A percentile compares a stretch with the other conserved stretches of the same genome.
These are phyloP conservation scores for Ips nitidus DNA, from an alignment of 1,140 invertebrate genomes.

Conservation along the genomic window DNA sequence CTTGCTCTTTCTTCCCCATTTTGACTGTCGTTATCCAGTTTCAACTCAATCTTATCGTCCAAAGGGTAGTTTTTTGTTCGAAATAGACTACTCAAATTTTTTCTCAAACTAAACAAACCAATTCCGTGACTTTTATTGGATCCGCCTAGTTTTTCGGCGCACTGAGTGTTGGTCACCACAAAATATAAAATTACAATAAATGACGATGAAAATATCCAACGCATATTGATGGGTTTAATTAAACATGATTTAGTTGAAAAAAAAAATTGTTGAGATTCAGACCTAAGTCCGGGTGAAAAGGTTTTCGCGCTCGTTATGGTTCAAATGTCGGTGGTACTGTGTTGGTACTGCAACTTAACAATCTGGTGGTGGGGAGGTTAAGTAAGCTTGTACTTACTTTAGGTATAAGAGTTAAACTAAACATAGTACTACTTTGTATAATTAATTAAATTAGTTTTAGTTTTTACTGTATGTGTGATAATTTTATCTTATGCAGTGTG, in stretches of 20 bases:
- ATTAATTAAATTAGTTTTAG: too few relatives aligned
- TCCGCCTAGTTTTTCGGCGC: conserved; percentile 21
- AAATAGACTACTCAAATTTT: too few relatives aligned
- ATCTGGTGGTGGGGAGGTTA: neutral
- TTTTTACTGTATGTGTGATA: too few relatives aligned
- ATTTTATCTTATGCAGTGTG: too few relatives aligned
- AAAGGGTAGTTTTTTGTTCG: neutral
- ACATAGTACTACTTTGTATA: too few relatives aligned
- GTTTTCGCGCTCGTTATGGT: neutral
- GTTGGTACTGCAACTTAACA: neutral
- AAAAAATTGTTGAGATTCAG: neutral
- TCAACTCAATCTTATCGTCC: neutral
- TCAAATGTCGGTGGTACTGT: neutral
- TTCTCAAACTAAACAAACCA: too few relatives aligned
- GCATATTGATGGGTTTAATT: conserved; percentile 3
- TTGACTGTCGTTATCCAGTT: neutral
- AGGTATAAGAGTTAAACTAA: too few relatives aligned
- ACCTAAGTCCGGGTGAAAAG: neutral
- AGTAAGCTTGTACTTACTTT: neutral
- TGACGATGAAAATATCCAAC: conserved; percentile 12
- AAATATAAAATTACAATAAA: conserved; percentile 30
- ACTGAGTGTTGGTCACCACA: conserved; percentile 29
- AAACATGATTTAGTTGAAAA: neutral
- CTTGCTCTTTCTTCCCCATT: conserved; percentile 40
- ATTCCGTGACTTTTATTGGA: neutral